Conservation (phyloP, 2,797 vertebrate genomes). For the Notolabrus celidotus region DNA sequence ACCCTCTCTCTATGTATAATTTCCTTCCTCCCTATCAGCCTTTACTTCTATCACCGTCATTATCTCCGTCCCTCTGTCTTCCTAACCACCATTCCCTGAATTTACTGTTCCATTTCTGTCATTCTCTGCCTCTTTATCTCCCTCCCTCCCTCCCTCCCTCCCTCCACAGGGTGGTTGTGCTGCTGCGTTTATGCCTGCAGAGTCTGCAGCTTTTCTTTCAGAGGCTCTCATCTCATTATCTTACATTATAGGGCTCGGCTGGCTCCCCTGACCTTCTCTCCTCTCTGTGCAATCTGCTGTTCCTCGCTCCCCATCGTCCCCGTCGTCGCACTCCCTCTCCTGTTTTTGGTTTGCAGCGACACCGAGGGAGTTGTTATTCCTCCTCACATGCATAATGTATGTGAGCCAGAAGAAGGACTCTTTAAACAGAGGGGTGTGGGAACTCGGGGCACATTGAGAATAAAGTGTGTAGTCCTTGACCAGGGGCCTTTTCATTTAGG, state of each 20-base stretch:
- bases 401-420: conserved; percentile 7
- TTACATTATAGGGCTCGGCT: conserved; percentile 41
- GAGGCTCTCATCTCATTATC: conserved; percentile 57
- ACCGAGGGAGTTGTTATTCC: neutral
- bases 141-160: neutral
- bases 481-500: neutral
- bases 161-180: conserved; percentile 16
- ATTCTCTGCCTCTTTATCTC: conserved; percentile 28
- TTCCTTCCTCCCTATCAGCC: neutral
- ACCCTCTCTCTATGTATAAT: neutral
- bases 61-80: conserved; percentile 38
- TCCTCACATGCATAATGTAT: neutral
- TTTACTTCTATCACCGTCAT: conserved; percentile 45
- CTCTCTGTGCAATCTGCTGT: conserved; percentile 43
- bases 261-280: conserved; percentile 47
- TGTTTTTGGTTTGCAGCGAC: conserved; percentile 11
- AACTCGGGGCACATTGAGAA: neutral
- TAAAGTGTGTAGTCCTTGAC: neutral
- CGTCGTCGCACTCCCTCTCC: neutral
- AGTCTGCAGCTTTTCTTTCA: conserved; percentile 36
- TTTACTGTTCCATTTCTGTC: conserved; percentile 44
- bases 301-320: conserved; percentile 25
- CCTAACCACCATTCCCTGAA: conserved; percentile 4
- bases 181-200: conserved; percentile 29
- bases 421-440: neutral